Percentiles rank a stretch among this genome's conserved stretches.
Conservation (phyloP, 2,888 invertebrate species). For the Eupithecia subumbrata region DNA sequence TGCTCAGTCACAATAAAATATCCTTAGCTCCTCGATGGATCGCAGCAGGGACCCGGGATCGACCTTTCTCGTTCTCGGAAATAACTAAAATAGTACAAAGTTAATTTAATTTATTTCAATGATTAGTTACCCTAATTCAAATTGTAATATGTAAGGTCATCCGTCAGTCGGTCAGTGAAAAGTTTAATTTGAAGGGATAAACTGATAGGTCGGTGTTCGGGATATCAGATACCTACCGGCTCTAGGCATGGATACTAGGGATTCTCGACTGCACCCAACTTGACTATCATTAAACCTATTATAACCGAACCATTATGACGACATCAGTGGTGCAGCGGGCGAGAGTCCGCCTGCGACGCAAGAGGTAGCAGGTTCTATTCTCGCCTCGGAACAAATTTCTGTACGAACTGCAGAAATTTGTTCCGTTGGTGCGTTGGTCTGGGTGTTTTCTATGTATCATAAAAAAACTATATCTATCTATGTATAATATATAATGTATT, state of each 20-base stretch:
- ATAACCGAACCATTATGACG: too few relatives aligned
- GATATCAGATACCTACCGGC: neutral
- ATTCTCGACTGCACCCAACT: neutral
- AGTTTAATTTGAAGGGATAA: neutral
- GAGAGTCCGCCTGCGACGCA: too few relatives aligned
- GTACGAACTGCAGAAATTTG: too few relatives aligned
- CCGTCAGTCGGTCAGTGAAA: neutral
- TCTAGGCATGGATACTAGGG: neutral
- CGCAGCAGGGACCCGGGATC: neutral
- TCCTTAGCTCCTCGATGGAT: neutral
- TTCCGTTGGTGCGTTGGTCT: too few relatives aligned
- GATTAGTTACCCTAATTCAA: slow-evolving; percentile 6
- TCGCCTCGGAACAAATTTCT: too few relatives aligned
- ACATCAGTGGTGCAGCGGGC: too few relatives aligned
- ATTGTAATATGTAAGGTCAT: neutral
- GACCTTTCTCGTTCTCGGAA: neutral
- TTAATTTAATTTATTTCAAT: neutral
- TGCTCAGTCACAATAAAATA: neutral
- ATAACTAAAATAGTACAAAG: neutral
- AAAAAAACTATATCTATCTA: too few relatives aligned
- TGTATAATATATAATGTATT: too few relatives aligned
- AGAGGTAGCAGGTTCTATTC: too few relatives aligned
- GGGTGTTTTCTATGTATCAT: too few relatives aligned
- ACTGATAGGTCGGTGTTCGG: neutral
- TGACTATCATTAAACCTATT: neutral